Evolutionary conservation across 2,113 vertebrate species (phyloP).

Genomic region (Enhydra lutris): DNA sequence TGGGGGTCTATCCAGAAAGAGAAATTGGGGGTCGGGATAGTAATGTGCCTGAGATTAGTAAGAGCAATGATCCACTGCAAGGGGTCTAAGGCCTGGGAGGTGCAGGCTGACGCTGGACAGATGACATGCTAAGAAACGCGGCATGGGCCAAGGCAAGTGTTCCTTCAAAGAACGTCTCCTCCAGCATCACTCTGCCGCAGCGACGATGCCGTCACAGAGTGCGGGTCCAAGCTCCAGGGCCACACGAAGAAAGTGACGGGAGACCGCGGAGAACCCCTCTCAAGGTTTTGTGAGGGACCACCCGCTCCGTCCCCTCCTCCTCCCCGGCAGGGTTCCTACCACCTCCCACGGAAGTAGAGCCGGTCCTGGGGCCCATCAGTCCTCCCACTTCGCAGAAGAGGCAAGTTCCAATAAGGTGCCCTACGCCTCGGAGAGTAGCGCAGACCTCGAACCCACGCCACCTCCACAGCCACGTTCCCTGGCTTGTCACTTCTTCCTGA

Average conservation of each 20-base stretch:
- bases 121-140: too few species aligned
- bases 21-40: not conserved
- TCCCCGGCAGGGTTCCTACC: too few species aligned
- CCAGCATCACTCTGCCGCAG: not conserved
- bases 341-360: not conserved
- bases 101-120: too few species aligned
- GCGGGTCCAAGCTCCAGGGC: not conserved
- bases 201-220: not conserved
- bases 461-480: not conserved
- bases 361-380: not conserved
- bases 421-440: not conserved
- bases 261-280: accelerated
- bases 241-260: not conserved
- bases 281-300: accelerated
- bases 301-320: not conserved
- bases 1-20: not conserved
- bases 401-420: not conserved
- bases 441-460: too few species aligned
- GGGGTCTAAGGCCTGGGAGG: not conserved
- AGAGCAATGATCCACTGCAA: not conserved
- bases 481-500: not conserved
- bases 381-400: not conserved
- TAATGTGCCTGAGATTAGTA: not conserved
- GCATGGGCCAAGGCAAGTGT: accelerated
- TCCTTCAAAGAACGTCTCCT: not conserved